These are phyloP conservation scores for Dyspetes luteomarginatus DNA, from an alignment of 2,888 invertebrate species.

Conservation along the genomic window DNA sequence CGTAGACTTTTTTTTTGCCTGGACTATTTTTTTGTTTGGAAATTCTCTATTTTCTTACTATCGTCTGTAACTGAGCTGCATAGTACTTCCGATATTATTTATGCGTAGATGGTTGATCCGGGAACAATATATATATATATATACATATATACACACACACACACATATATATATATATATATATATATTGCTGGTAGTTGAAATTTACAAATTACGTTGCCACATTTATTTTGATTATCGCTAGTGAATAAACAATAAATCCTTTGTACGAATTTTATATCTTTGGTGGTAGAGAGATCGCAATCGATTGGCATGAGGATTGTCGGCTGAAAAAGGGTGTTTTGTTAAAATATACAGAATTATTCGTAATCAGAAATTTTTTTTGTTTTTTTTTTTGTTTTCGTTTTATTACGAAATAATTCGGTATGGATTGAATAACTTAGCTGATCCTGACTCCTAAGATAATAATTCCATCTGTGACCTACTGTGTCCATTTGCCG, in stretches of 20 bases:
- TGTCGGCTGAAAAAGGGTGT: constrained; percentile 35
- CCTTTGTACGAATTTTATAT: constrained; percentile 22
- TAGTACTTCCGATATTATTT: constrained; percentile 37
- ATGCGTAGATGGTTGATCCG: constrained; percentile 39
- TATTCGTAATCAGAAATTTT: constrained; percentile 6
- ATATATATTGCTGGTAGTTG: constrained; percentile 34
- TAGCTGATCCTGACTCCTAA: not conserved
- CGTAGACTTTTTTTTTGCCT: constrained; percentile 32
- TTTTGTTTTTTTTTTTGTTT: not conserved
- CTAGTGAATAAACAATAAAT: constrained; percentile 30
- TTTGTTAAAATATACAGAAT: constrained; percentile 33
- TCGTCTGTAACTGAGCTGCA: constrained; percentile 20
- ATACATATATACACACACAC: too few relatives aligned
- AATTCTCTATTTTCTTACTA: not conserved
- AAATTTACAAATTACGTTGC: constrained; percentile 37
- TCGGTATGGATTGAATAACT: constrained; percentile 20
- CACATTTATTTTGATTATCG: constrained; percentile 32
- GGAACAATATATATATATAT: not conserved
- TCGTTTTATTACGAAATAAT: constrained; percentile 15
- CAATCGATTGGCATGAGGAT: constrained; percentile 55
- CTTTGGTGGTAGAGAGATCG: constrained; percentile 53
- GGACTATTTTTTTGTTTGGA: not conserved
- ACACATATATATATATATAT: not conserved
- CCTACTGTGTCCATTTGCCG: constrained; percentile 8
- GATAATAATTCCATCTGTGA: constrained; percentile 3